These are phyloP conservation scores for Allobates femoralis DNA, from an alignment of 2,797 vertebrate genomes.

Conservation along the genomic window DNA sequence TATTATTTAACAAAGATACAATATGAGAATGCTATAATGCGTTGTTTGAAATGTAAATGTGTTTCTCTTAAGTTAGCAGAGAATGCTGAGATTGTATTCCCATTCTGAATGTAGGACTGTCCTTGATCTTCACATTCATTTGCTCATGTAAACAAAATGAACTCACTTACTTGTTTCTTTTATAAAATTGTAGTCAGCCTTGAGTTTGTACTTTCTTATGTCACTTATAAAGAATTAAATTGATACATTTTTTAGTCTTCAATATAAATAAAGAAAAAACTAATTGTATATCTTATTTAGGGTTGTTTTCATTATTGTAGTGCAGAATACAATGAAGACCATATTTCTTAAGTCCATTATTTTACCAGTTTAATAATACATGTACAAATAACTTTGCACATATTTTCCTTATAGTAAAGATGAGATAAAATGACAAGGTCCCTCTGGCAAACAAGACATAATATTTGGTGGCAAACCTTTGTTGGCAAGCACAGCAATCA, in stretches of 20 bases:
- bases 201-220: constrained; percentile 26
- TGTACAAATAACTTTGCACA: no score
- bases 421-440: no score
- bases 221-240: constrained; percentile 10
- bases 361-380: no score
- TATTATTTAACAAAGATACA: not conserved
- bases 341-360: no score
- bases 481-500: no score
- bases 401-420: no score
- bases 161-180: not conserved
- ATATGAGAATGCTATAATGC: not conserved
- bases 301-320: no score
- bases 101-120: not conserved
- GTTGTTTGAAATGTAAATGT: not conserved
- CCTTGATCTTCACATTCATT: constrained; percentile 10
- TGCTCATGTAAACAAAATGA: constrained; percentile 1
- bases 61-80: no score
- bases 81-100: not conserved
- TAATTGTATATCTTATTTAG: not conserved
- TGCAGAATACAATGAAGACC: no score
- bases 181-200: not conserved
- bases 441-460: no score
- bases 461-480: no score
- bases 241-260: constrained; percentile 1
- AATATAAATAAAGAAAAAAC: not conserved